Evolutionary conservation across 2,888 invertebrate genomes (phyloP).

Genomic region (Monoplex corrugatus): DNA sequence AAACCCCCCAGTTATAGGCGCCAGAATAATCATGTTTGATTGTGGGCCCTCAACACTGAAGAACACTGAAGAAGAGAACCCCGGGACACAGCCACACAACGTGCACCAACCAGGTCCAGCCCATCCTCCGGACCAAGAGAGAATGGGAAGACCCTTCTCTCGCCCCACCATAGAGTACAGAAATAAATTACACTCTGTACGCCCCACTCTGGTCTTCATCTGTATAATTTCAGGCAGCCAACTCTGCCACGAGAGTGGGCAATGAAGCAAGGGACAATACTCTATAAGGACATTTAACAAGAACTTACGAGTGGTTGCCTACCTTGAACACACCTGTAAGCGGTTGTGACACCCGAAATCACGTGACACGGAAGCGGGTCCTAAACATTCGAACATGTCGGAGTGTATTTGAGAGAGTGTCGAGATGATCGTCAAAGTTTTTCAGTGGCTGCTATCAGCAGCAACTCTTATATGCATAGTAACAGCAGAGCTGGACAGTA

Average conservation of each 20-base stretch:
- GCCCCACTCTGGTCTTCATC: too few relatives aligned
- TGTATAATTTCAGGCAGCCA: too few relatives aligned
- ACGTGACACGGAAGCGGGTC: constrained; percentile 51
- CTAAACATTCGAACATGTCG: constrained; percentile 50
- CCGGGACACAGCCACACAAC: too few relatives aligned
- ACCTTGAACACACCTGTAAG: constrained; percentile 18
- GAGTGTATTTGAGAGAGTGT: background rate
- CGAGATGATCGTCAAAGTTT: constrained; percentile 37
- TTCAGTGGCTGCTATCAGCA: constrained; percentile 37
- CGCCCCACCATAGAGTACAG: too few relatives aligned
- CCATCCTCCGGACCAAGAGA: too few relatives aligned
- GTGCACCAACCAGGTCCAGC: too few relatives aligned
- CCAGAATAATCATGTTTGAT: too few relatives aligned
- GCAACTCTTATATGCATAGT: constrained; percentile 34
- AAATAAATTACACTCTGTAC: background rate
- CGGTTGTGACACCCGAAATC: constrained; percentile 43
- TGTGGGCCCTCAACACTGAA: too few relatives aligned
- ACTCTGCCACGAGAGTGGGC: too few relatives aligned
- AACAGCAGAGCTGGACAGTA: constrained; percentile 43
- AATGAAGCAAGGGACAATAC: background rate
- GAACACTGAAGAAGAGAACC: too few relatives aligned
- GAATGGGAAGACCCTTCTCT: too few relatives aligned
- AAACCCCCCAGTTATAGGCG: too few relatives aligned
- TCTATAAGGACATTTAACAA: background rate
- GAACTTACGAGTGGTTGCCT: background rate